Conservation (phyloP, 2,113 vertebrate species). For the Ellobius talpinus region DNA sequence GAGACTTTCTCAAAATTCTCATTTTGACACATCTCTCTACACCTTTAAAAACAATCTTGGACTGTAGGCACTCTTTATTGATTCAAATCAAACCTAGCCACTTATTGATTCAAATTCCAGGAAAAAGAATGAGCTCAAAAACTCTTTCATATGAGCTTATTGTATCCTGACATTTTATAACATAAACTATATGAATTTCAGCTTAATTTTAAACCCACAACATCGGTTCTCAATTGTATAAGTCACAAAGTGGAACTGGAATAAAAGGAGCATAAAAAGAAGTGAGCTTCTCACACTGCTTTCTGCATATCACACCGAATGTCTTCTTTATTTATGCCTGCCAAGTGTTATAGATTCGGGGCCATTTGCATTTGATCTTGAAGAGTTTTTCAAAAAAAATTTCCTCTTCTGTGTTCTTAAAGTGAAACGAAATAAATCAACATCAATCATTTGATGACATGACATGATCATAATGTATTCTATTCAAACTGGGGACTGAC, state of each 20-base stretch:
- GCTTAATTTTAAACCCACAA: background rate
- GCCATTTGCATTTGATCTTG: background rate
- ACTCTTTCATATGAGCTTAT: background rate
- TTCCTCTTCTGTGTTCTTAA: background rate
- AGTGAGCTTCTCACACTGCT: background rate
- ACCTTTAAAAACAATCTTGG: background rate
- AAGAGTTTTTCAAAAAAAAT: background rate
- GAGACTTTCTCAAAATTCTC: background rate
- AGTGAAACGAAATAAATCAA: conserved; percentile 38
- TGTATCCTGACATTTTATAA: background rate
- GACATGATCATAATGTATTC: background rate
- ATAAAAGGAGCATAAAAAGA: background rate
- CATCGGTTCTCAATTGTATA: background rate
- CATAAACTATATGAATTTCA: background rate
- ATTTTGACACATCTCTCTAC: background rate
- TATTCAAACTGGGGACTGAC: background rate
- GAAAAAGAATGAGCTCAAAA: background rate
- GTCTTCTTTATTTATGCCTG: background rate
- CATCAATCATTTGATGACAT: background rate
- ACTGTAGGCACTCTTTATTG: background rate
- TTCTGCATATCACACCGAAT: background rate
- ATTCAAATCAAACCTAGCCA: background rate
- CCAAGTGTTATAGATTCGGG: background rate
- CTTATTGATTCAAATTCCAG: background rate
- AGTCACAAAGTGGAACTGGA: background rate